These are phyloP conservation scores for Tauraco erythrolophus DNA, from an alignment of 2,113 vertebrate genomes.

Conservation along the genomic window DNA sequence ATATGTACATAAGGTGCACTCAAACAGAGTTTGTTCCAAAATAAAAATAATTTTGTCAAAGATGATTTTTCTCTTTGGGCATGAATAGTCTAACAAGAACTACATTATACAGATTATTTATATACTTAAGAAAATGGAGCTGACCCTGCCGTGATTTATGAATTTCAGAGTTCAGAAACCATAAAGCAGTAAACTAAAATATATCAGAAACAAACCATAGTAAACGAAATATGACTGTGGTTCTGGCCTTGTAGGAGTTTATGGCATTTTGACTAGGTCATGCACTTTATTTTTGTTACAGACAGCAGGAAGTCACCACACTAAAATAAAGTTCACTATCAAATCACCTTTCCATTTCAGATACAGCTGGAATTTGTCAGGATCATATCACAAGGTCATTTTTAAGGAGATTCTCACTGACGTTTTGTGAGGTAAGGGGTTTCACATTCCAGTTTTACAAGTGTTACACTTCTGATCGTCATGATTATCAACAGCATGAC, in stretches of 20 bases:
- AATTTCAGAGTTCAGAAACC: background rate
- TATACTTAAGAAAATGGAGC: background rate
- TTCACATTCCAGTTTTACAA: constrained; percentile 30
- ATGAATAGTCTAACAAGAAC: background rate
- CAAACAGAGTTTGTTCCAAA: background rate
- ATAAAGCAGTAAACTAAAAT: background rate
- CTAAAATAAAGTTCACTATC: background rate
- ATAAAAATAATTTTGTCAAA: background rate
- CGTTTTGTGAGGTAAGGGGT: constrained; percentile 47
- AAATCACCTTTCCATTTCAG: constrained; percentile 20
- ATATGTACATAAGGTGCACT: background rate
- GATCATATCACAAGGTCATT: constrained; percentile 32
- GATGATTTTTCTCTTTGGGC: background rate
- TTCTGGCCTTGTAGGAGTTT: background rate
- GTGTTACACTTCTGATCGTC: background rate
- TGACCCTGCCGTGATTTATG: background rate
- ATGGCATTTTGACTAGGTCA: background rate
- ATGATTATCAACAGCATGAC: background rate
- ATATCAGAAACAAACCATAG: background rate
- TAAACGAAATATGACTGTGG: background rate
- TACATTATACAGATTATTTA: background rate
- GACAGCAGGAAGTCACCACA: background rate
- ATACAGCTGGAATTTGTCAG: constrained; percentile 19
- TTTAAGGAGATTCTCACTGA: constrained; percentile 36
- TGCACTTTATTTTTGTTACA: constrained; percentile 15